Evolutionary conservation across 2,113 vertebrate species (phyloP).

Genomic region (Tetrao urogallus): DNA sequence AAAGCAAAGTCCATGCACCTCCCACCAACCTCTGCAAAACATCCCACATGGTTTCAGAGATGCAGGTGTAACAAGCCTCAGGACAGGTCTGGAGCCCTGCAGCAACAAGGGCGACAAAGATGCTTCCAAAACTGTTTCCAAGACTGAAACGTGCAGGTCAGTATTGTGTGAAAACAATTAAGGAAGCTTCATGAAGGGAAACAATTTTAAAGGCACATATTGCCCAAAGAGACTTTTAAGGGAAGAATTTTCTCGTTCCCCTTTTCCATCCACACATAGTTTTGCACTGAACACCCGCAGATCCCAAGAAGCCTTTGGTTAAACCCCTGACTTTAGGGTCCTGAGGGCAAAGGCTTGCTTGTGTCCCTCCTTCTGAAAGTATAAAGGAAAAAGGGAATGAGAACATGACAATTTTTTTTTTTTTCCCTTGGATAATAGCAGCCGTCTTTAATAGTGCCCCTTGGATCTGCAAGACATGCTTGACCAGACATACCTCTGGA

Average conservation of each 20-base stretch:
- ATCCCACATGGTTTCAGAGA: background rate
- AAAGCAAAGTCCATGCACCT: background rate
- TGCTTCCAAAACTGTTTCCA: background rate
- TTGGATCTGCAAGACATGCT: constrained; percentile 67
- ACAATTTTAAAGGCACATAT: background rate
- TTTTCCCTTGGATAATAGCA: constrained; percentile 34
- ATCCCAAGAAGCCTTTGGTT: background rate
- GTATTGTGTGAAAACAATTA: too few species aligned
- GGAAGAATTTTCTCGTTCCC: background rate
- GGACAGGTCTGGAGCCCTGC: background rate
- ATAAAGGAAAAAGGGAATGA: background rate
- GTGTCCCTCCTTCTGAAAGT: background rate
- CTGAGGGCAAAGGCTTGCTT: background rate
- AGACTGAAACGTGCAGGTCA: background rate
- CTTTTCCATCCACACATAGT: background rate
- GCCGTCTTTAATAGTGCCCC: constrained; percentile 67
- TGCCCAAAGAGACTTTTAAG: background rate
- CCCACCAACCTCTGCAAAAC: background rate
- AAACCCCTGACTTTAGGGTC: background rate
- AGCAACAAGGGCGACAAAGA: background rate
- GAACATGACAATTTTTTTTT: background rate
- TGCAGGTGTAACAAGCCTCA: accelerated
- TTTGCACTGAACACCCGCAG: background rate
- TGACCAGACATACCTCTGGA: constrained; percentile 71
- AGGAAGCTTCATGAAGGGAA: background rate